Evolutionary conservation across 2,113 vertebrate genomes (phyloP).

Genomic region (Mesitornis unicolor): DNA sequence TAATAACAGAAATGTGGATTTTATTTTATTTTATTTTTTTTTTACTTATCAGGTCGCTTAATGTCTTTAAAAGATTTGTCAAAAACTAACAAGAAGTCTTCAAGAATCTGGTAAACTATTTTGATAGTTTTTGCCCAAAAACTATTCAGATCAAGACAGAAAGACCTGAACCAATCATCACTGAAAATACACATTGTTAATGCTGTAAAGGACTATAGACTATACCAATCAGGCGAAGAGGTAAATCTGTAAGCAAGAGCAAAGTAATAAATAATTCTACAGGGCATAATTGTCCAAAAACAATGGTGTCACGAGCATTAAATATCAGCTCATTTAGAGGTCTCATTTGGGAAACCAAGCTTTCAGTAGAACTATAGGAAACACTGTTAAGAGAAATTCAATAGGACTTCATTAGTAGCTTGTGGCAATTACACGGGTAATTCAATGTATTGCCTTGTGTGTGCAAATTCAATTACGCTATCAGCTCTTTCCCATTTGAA

Average conservation of each 20-base stretch:
- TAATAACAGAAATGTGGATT: neutral
- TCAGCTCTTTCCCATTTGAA: neutral
- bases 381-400: neutral
- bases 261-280: neutral
- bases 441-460: neutral
- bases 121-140: neutral
- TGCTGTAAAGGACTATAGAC: neutral
- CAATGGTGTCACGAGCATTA: neutral
- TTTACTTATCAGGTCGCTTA: neutral
- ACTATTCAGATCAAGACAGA: neutral
- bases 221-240: neutral
- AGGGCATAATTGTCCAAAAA: neutral
- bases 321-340: neutral
- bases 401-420: neutral
- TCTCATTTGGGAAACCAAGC: neutral
- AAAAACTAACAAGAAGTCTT: neutral
- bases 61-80: neutral
- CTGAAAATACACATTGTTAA: neutral
- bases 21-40: neutral
- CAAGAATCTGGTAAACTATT: neutral
- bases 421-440: neutral
- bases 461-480: neutral
- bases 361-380: neutral
- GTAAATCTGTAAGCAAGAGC: neutral
- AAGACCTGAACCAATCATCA: neutral